These are phyloP conservation scores for Acanthosepion pharaonis DNA, from an alignment of 2,888 invertebrate genomes.

Conservation along the genomic window DNA sequence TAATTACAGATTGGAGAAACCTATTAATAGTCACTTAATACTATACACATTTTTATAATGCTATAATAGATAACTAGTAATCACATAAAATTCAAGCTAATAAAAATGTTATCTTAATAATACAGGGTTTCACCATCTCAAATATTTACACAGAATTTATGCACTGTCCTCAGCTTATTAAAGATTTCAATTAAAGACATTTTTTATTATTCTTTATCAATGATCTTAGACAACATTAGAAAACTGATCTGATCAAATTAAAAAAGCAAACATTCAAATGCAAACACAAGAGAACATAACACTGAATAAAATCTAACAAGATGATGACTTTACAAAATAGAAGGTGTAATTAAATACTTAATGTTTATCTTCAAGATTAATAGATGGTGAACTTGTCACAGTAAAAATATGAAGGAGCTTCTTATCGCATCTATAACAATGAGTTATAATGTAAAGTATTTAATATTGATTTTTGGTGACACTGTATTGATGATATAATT, in stretches of 20 bases:
- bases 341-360: background rate
- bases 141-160: no score
- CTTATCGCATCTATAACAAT: background rate
- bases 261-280: background rate
- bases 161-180: background rate
- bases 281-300: background rate
- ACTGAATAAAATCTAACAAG: background rate
- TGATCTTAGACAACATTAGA: background rate
- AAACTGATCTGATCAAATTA: background rate
- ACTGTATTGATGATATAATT: background rate
- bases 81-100: no score
- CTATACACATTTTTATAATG: no score
- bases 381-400: background rate
- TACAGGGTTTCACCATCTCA: no score
- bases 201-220: background rate
- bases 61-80: no score
- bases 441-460: background rate
- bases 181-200: background rate
- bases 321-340: background rate
- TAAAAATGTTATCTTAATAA: no score
- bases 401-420: background rate
- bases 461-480: background rate
- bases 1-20: no score
- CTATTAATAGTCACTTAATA: no score
- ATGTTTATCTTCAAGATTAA: background rate